phyloP scores from a whole-genome alignment of 2,797 vertebrate species.

The Tragelaphus eurycerus region DNA sequence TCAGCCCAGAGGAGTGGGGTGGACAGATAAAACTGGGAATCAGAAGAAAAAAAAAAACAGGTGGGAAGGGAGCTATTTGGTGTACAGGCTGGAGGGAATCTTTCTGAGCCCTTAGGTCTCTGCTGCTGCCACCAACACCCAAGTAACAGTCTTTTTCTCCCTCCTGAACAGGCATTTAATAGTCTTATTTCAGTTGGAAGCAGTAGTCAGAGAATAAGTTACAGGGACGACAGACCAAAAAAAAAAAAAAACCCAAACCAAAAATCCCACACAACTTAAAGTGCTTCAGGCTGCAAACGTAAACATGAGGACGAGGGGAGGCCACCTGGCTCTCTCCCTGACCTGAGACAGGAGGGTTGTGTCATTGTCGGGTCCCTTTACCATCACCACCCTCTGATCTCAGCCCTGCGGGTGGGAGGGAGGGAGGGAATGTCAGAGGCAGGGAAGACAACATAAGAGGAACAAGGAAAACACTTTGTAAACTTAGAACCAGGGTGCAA shows the following conservation, averaged over 20 bases:
- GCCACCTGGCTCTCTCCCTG: not conserved
- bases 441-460: not conserved
- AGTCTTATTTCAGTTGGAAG: conserved; percentile 69
- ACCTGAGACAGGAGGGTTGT: conserved; percentile 38
- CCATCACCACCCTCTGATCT: conserved; percentile 60
- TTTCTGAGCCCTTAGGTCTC: not conserved
- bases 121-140: conserved; percentile 4
- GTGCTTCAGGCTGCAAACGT: conserved; percentile 73
- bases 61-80: not conserved
- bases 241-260: not conserved
- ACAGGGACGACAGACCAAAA: conserved; percentile 47
- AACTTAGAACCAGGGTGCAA: conserved; percentile 59
- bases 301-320: conserved; percentile 51
- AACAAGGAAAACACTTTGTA: conserved; percentile 67
- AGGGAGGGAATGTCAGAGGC: conserved; percentile 18
- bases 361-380: conserved; percentile 19
- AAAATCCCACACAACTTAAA: conserved; percentile 67
- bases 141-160: conserved; percentile 37
- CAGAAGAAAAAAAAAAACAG: not conserved
- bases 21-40: not conserved
- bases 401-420: conserved; percentile 45
- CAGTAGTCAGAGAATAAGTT: conserved; percentile 71
- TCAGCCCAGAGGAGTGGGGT: not conserved
- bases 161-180: conserved; percentile 73
- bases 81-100: not conserved